Base-by-base conservation (phyloP, 2,113 vertebrate genomes). In the Benitochromis conjunctus region DNA sequence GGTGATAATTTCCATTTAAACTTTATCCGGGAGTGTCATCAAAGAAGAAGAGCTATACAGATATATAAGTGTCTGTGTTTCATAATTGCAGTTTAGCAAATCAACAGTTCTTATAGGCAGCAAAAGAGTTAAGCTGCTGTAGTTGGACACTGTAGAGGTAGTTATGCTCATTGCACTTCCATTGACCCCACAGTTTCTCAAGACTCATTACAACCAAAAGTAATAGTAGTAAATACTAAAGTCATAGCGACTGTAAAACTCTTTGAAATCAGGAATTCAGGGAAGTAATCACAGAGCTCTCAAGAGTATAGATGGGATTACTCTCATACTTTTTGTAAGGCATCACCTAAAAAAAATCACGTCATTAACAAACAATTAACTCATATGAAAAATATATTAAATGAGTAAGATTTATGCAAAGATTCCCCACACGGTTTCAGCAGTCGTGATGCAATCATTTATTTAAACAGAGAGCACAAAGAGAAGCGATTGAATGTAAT, bases 211-310 rank as follows among this genome's bases (percentile, higher is more conserved):
- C 79, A 74, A 18, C 36, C 60, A n/a, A 64, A 64, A n/a, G 18
- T 36, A 64, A 64, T 64, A 64, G 31, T 4, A 64, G 31, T 36
- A 64, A 64, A 64, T 36, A 64, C 12, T 54, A 54, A 80, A 66
- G 26, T 85, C 85, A 92, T 87, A 90, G 80, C 58, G 64, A 90
- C 51, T 41, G 41, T 60, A 71, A 89, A 89, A 88, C 88, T 86
- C 84, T 74, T 29, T 6, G 54, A 82, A 88, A 84, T n/a, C 31
- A 77, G 62, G 7, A 74, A 66, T 85, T 84, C 48, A 82, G 41
- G 64, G 90, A 84, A 89, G 64, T 60, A 64, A 64, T 43, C 79
- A 13, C 12, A 60, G 7, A 24, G 60, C 13, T 66, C 64, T 83
- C 55, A 83, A 60, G 64, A 84, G 82, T 77, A 84, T 4, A n/a